phyloP scores from a whole-genome alignment of 2,113 vertebrate species.

The Oxyruncus cristatus region DNA sequence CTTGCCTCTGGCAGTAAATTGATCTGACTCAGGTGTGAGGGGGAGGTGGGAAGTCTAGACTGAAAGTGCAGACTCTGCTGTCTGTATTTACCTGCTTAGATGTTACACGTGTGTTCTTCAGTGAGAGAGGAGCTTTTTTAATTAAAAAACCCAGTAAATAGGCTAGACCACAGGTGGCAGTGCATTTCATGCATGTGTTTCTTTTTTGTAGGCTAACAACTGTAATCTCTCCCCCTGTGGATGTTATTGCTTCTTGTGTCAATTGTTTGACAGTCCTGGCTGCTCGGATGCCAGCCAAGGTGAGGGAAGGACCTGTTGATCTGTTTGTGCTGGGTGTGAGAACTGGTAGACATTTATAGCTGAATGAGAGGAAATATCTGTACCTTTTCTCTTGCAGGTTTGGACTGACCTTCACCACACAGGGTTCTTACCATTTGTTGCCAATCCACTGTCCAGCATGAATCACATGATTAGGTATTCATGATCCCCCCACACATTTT shows the following conservation, averaged over 20 bases:
- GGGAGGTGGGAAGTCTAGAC: conserved; percentile 9
- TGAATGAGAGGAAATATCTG: background rate
- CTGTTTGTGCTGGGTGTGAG: background rate
- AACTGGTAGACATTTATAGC: background rate
- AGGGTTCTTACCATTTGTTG: conserved; percentile 92
- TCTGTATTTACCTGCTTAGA: background rate
- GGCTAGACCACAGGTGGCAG: background rate
- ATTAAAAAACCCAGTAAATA: background rate
- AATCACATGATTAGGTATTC: conserved; percentile 89
- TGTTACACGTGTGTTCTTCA: background rate
- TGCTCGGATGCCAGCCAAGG: conserved; percentile 92
- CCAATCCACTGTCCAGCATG: conserved; percentile 85
- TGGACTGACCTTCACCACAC: conserved; percentile 97
- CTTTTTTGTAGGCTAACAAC: conserved; percentile 83
- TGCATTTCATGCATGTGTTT: background rate
- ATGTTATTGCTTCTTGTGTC: conserved; percentile 95
- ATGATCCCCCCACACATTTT: background rate
- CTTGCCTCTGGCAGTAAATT: background rate
- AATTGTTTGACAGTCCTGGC: conserved; percentile 93
- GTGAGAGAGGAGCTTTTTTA: background rate
- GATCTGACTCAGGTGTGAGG: conserved; percentile 33
- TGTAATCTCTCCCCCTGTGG: conserved; percentile 91
- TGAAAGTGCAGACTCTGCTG: background rate
- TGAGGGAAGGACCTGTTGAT: conserved; percentile 40
- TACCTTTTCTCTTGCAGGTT: conserved; percentile 76